These are phyloP conservation scores for Sebastes trivittatus DNA, from an alignment of 2,797 vertebrate genomes.

Conservation along the genomic window DNA sequence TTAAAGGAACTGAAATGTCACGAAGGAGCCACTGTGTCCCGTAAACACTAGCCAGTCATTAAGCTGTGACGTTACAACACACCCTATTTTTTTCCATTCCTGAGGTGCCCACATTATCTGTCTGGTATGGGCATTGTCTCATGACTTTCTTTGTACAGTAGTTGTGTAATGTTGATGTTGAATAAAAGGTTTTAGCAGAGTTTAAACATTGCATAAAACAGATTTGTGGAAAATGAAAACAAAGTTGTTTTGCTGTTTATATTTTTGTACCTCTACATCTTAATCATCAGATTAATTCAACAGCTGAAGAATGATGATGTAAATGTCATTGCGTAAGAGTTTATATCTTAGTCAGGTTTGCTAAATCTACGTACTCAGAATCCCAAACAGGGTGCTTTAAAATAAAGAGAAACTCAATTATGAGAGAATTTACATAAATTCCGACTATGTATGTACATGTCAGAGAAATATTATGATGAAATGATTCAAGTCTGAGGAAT, in stretches of 20 bases:
- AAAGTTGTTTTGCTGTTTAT: background rate
- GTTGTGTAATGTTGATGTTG: background rate
- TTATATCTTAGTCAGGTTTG: background rate
- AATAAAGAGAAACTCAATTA: background rate
- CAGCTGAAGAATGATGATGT: background rate
- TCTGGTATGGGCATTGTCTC: background rate
- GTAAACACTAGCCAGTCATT: background rate
- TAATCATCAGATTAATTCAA: background rate
- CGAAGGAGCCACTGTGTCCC: background rate
- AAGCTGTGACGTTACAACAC: background rate
- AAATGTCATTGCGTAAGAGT: background rate
- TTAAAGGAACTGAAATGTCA: background rate
- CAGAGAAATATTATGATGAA: background rate
- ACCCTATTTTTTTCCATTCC: background rate
- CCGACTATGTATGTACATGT: background rate
- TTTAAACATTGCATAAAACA: background rate
- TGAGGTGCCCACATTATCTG: background rate
- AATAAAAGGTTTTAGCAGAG: background rate
- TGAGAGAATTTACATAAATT: background rate
- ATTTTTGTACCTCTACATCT: background rate
- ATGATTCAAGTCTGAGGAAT: background rate
- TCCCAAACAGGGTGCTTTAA: background rate
- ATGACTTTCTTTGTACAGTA: constrained; percentile 1
- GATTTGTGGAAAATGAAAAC: background rate
- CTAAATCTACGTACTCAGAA: background rate